Conservation (phyloP, 2,797 vertebrate species). For the Scolopax rusticola region DNA sequence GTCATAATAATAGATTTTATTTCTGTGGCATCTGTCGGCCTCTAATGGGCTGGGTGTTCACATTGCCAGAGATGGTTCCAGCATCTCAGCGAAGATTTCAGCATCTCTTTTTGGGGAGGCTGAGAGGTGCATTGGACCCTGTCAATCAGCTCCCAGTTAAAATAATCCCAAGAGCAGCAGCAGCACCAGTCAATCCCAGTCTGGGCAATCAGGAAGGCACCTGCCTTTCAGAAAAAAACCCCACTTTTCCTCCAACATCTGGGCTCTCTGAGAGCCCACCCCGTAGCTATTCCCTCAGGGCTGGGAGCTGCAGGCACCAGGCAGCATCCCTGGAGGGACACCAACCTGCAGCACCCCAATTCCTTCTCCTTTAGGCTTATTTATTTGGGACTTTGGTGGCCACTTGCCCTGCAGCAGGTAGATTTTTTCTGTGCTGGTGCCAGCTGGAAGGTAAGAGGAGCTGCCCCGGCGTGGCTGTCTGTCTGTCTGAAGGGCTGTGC, state of each 20-base stretch:
- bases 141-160: background rate
- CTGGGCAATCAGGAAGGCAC: background rate
- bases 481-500: background rate
- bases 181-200: background rate
- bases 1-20: constrained; percentile 42
- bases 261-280: background rate
- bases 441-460: background rate
- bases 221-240: background rate
- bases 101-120: background rate
- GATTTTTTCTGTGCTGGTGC: background rate
- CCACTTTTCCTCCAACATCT: too few relatives aligned
- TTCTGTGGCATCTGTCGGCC: constrained; percentile 38
- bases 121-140: background rate
- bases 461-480: fast-evolving
- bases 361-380: background rate
- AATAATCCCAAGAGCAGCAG: background rate
- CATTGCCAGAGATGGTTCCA: background rate
- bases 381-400: background rate
- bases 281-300: fast-evolving
- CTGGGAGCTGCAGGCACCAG: background rate
- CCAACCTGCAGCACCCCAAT: fast-evolving
- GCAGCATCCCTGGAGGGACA: background rate
- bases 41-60: constrained; percentile 7
- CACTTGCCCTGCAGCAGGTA: background rate
- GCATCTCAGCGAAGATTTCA: background rate